phyloP scores from a whole-genome alignment of 2,797 vertebrate genomes.

The Jordanella pulchra region DNA sequence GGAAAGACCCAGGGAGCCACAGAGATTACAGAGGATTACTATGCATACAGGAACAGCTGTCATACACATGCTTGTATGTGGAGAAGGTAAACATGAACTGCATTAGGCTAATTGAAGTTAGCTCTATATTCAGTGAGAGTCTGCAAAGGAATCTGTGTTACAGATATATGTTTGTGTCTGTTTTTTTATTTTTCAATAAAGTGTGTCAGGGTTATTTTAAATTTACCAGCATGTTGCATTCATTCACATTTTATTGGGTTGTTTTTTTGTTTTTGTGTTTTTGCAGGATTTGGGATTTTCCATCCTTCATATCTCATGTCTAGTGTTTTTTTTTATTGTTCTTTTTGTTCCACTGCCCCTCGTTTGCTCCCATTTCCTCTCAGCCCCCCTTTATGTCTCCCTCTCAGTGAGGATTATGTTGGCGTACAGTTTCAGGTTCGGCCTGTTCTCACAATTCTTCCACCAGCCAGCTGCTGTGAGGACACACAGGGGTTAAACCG shows the following conservation, averaged over 20 bases:
- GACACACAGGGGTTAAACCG: slow-evolving; percentile 46
- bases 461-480: slow-evolving; percentile 68
- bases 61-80: slow-evolving; percentile 43
- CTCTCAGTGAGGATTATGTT: slow-evolving; percentile 53
- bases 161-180: slow-evolving; percentile 55
- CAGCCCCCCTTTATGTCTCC: slow-evolving; percentile 13
- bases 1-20: slow-evolving; percentile 64
- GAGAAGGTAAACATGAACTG: slow-evolving; percentile 22
- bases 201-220: slow-evolving; percentile 63
- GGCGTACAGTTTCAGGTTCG: slow-evolving; percentile 67
- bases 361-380: slow-evolving; percentile 20
- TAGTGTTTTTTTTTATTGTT: neutral
- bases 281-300: slow-evolving; percentile 12
- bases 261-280: too few relatives aligned
- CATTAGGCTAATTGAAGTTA: slow-evolving; percentile 12
- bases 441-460: slow-evolving; percentile 60
- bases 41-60: slow-evolving; percentile 65
- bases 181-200: slow-evolving; percentile 77
- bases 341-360: slow-evolving; percentile 18
- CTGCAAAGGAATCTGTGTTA: slow-evolving; percentile 16
- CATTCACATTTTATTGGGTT: neutral
- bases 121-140: neutral
- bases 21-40: slow-evolving; percentile 69
- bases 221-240: slow-evolving; percentile 13
- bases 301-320: slow-evolving; percentile 7